Percentiles rank a stretch among this genome's conserved stretches.
phyloP scores from a whole-genome alignment of 1,140 invertebrate genomes.

The Drosophila athabasca region DNA sequence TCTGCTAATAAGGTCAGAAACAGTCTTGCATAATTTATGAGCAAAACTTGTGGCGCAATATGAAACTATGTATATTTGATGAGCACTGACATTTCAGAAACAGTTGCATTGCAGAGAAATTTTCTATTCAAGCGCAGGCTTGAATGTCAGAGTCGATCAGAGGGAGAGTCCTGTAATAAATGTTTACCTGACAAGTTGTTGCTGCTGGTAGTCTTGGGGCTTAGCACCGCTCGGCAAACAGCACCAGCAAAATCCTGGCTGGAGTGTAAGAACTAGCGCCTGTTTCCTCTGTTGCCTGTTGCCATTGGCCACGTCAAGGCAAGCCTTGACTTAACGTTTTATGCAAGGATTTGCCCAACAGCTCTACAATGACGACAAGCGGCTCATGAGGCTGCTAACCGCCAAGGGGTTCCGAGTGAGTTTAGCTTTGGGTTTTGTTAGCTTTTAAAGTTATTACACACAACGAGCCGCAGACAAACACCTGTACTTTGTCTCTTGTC shows the following conservation, averaged over 20 bases:
- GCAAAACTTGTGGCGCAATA: conserved; percentile 17
- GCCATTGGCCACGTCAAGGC: conserved; percentile 52
- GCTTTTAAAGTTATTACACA: conserved; percentile 74
- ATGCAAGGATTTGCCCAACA: conserved; percentile 66
- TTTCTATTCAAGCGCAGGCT: background rate
- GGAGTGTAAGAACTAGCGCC: conserved; percentile 36
- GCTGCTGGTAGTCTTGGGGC: conserved; percentile 40
- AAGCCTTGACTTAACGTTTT: conserved; percentile 65
- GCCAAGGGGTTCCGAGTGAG: conserved; percentile 23
- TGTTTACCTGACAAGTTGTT: conserved; percentile 35
- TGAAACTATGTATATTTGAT: conserved; percentile 61
- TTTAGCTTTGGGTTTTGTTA: conserved; percentile 42
- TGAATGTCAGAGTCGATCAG: background rate
- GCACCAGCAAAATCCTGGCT: conserved; percentile 13
- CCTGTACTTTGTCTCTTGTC: too few relatives aligned
- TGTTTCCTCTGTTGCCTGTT: conserved; percentile 36
- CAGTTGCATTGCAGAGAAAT: background rate
- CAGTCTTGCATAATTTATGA: conserved; percentile 58
- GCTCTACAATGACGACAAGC: conserved; percentile 42
- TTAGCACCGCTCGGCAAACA: conserved; percentile 57
- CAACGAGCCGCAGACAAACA: conserved; percentile 22
- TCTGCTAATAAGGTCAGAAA: conserved; percentile 34
- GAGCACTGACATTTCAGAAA: conserved; percentile 34
- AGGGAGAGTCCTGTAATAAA: conserved; percentile 14
- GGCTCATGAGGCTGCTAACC: conserved; percentile 29